Evolutionary conservation across 2,888 invertebrate genomes (phyloP), one percentile per base, ranked within the genome.

Genomic region (Caenorhabditis wallacei): DNA sequence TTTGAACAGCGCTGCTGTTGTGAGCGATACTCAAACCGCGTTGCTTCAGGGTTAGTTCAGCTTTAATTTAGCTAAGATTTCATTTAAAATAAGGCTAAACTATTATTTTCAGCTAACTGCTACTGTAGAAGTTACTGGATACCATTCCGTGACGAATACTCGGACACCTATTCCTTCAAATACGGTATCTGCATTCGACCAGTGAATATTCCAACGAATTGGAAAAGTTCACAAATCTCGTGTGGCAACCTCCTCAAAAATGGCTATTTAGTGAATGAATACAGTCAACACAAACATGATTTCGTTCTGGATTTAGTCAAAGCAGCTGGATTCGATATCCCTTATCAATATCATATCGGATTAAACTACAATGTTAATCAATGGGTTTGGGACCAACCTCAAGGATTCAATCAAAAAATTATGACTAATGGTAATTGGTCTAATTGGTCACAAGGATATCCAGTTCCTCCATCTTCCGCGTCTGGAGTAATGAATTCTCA

Each of bases 71-170:
- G 13, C 43, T 43, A 2, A n/a, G n/a, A 10, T 43, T 43, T 43
- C 43, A 43, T 53, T 53, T n/a, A 3, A 53, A n/a, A n/a, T n/a
- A n/a, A n/a, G n/a, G n/a, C n/a, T n/a, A n/a, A n/a, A n/a, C n/a
- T n/a, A n/a, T n/a, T 81, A 2, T 18, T 57, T 46, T 70, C 69
- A 56, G 82, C 43, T 26, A 82, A 82, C 68, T 82, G 82, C 22
- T 82, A 68, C 72, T 82, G 82, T 22, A 71, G 57, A n/a, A 53
- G 22, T 40, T 35, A 54, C 20, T 82, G 82, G 82, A 22, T 13
- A 0, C 78, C n/a, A n/a, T n/a, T n/a, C n/a, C n/a, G n/a, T n/a
- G n/a, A n/a, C n/a, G n/a, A n/a, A n/a, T n/a, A n/a, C n/a, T n/a
- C n/a, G n/a, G n/a, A n/a, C n/a, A n/a, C n/a, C n/a, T n/a, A n/a